Percentiles rank a stretch among this genome's conserved stretches.
Conservation (phyloP, 2,113 vertebrate genomes). For the Colistium nudipinnis region DNA sequence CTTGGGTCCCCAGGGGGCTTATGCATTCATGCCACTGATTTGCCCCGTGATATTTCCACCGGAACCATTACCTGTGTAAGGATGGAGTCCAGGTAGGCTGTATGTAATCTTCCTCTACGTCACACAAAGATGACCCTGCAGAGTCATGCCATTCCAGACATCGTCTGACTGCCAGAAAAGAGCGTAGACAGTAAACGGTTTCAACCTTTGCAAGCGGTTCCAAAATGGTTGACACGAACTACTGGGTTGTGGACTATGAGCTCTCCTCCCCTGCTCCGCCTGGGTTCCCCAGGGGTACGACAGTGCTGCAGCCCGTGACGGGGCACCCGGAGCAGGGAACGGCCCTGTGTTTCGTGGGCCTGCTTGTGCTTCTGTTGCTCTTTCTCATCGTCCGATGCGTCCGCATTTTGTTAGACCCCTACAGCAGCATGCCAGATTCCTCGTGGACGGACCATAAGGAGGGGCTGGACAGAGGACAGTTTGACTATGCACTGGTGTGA, state of each 20-base stretch:
- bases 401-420: conserved; percentile 93
- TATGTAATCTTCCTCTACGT: conserved; percentile 6
- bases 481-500: conserved; percentile 91
- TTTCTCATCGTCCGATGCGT: conserved; percentile 92
- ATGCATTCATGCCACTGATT: conserved; percentile 47
- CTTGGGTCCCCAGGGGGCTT: conserved; percentile 38
- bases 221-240: conserved; percentile 87
- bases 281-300: conserved; percentile 72
- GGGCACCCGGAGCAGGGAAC: conserved; percentile 90
- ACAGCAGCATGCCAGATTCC: conserved; percentile 94
- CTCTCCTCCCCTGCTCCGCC: conserved; percentile 75
- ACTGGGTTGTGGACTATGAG: conserved; percentile 76
- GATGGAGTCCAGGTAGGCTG: neutral
- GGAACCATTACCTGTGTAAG: conserved; percentile 1
- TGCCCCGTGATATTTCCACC: conserved; percentile 12
- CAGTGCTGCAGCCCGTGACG: conserved; percentile 62
- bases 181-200: neutral
- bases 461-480: conserved; percentile 90
- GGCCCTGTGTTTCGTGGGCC: conserved; percentile 91
- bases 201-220: conserved; percentile 3
- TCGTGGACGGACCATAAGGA: conserved; percentile 95
- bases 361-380: conserved; percentile 89
- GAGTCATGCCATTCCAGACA: neutral
- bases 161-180: conserved; percentile 21
- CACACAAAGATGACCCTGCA: neutral